Evolutionary conservation across 2,797 vertebrate genomes (phyloP), one percentile per base, ranked within the genome.

Genomic region (Propithecus perrieri): DNA sequence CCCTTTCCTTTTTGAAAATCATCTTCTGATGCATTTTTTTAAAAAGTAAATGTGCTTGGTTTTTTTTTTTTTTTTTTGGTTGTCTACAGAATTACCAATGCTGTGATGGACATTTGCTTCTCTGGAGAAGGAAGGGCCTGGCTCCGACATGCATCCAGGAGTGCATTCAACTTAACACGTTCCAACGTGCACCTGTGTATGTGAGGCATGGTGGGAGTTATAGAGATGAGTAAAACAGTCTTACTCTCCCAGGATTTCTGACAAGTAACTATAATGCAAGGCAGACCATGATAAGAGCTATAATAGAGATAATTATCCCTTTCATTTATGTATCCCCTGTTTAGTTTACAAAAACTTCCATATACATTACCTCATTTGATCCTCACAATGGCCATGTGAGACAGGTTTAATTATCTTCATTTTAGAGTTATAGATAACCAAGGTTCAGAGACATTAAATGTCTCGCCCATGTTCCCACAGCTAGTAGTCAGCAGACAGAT

Each of bases 151-250:
- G 43, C 7, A 7, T 26, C 63, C 26, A 46, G 17, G n/a, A 65
- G 14, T 28, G 24, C 11, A 1, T 50, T 76, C 9, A 0, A 3
- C 55, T 41, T 69, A 41, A 9, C 48, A 75, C 13, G 4, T 38
- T n/a, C 72, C 24, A 38, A 30, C 0, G 14, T 24, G 24, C 0
- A n/a, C 24, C 63, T 74, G 2, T 2, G 8, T 17, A 2, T 6
- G 4, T 28, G 53, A 48, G 38, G 38, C 7, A 41, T 1, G 2
- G 17, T 8, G 11, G 9, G 11, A 24, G 28, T n/a, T 35, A 65
- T 2, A 35, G 12, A 33, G 28, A 4, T 1, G 3, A 38, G 17
- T 5, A 11, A 35, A 65, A 20, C 5, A 7, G 18, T 24, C 65
- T 1, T 6, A 28, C 79, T 72, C 15, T 55, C 35, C 50, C 69